Evolutionary conservation across 2,888 invertebrate genomes (phyloP).

Genomic region (Cremastinae sp.): DNA sequence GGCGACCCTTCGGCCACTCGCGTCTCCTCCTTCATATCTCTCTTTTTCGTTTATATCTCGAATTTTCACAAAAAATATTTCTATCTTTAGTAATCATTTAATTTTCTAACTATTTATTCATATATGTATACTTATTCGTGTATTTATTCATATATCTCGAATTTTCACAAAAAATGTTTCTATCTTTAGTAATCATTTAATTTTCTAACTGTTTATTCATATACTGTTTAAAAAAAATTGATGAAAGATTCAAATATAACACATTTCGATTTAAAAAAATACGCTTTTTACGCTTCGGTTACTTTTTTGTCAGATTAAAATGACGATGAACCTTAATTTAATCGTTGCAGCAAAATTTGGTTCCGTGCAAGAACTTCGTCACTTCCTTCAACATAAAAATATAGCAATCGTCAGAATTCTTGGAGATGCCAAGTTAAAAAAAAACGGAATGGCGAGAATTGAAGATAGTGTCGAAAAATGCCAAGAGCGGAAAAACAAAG

Average conservation of each 20-base stretch:
- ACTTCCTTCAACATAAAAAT: too few relatives aligned
- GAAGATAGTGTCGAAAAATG: conserved; percentile 6
- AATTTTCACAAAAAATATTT: not conserved
- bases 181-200: not conserved
- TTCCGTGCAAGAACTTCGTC: too few relatives aligned
- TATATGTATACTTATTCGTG: not conserved
- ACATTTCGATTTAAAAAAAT: too few relatives aligned
- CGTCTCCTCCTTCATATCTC: conserved; percentile 38
- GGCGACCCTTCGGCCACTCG: conserved; percentile 23
- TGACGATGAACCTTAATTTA: too few relatives aligned
- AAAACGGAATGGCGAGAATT: not conserved
- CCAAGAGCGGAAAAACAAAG: not conserved
- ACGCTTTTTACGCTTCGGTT: too few relatives aligned
- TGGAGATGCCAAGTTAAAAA: not conserved
- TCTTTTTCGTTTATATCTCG: not conserved
- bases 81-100: not conserved
- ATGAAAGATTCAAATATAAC: too few relatives aligned
- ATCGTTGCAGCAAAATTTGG: too few relatives aligned
- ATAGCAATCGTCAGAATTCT: not conserved
- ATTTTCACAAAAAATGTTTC: not conserved
- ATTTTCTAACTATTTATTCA: not conserved
- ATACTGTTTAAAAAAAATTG: too few relatives aligned
- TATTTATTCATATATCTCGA: not conserved
- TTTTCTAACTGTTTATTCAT: not conserved
- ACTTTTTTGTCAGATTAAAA: too few relatives aligned